A percentile compares a stretch with the other conserved stretches of the same genome.
phyloP scores from a whole-genome alignment of 2,113 vertebrate genomes.

The Istiophorus platypterus region DNA sequence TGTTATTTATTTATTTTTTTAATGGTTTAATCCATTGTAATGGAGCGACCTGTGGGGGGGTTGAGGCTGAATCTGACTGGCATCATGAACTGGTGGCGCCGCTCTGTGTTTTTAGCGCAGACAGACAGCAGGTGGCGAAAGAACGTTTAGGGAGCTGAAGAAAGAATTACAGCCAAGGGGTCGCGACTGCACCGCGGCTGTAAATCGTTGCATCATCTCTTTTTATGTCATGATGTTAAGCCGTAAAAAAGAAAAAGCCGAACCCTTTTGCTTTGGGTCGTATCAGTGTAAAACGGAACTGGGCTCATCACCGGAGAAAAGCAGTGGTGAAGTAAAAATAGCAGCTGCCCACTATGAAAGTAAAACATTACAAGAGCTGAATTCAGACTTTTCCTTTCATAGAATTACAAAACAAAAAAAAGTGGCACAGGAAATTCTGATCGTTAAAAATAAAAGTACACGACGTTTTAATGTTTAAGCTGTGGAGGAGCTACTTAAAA shows the following conservation, averaged over 20 bases:
- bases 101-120: conserved; percentile 17
- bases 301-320: too few relatives aligned
- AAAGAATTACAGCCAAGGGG: background rate
- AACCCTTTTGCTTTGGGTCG: background rate
- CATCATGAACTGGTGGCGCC: background rate
- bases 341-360: background rate
- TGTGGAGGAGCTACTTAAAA: too few relatives aligned
- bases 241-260: too few relatives aligned
- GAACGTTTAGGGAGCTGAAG: background rate
- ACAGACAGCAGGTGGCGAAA: conserved; percentile 51
- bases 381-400: background rate
- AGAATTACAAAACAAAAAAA: background rate
- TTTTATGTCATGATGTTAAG: background rate
- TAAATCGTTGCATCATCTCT: background rate
- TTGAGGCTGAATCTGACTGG: conserved; percentile 4
- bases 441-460: background rate
- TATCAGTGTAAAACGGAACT: too few relatives aligned
- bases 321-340: background rate
- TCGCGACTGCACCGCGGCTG: background rate
- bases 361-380: too few relatives aligned
- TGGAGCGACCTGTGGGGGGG: conserved; percentile 40
- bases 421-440: background rate
- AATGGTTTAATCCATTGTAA: conserved; percentile 70
- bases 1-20: too few relatives aligned
- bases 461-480: background rate